Base-by-base conservation (phyloP, 2,113 vertebrate genomes). In the Procavia capensis region DNA sequence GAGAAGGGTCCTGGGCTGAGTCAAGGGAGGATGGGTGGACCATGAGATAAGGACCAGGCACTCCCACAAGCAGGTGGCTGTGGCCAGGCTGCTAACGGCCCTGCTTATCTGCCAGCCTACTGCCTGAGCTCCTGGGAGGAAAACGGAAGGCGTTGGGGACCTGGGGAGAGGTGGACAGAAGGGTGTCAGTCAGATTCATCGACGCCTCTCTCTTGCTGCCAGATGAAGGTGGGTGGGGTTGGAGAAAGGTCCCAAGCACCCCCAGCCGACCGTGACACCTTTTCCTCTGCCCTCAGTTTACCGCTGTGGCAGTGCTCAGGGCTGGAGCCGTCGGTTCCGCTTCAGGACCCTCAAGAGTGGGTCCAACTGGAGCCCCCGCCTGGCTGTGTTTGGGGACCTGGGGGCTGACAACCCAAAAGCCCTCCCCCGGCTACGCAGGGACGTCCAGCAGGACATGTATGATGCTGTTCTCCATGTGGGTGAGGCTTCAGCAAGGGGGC, bases 401-500 rank as follows among this genome's bases (percentile, higher is more conserved):
- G 99, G 99, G 27, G 98, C 99, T 16, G 98, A 99, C 83, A 99
- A 99, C 97, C 98, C 99, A 0, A 99, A 99, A 97, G 99, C 99
- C 81, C 97, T 99, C 74, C 98, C 99, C 34, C 97, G 98, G 24
- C 98, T 99, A 78, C 99, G 98, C 96, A 99, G 98, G 85, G 99
- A 99, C 75, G 98, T 98, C 0, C 98, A 99, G 97, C 94, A 98
- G 31, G 98, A 98, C 95, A 98, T 98, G 98, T 99, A 99, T 22
- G 99, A 99, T 0, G 98, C 88, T 57, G 97, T 99, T 89, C 98
- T 99, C 70, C 99, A 99, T 94, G 98, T 99, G 87, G 99, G 99
- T 99, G 97, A 98, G 97, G 88, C 59, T 31, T 34, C 0, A 6
- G 45, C 72, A 88, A 94, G 93, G 36, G n/a, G 17, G 5, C 0